These are phyloP conservation scores for Sebastes iracundus DNA, from an alignment of 2,797 vertebrate genomes.

Conservation along the genomic window DNA sequence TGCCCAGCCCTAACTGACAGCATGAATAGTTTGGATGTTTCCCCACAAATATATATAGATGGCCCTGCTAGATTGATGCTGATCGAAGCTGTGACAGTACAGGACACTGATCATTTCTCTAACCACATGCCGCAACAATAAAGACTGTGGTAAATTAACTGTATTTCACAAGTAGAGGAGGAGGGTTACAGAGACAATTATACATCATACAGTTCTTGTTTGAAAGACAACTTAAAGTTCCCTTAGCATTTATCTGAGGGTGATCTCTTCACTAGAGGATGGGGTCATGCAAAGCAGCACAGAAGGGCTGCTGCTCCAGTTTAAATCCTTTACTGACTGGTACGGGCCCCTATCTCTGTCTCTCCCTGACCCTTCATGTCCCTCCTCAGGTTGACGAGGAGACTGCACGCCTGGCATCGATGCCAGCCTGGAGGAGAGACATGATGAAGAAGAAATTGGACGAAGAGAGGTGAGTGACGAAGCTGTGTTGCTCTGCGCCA, in stretches of 20 bases:
- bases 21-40: neutral
- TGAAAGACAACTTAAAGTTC: neutral
- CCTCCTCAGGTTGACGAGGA: conserved; percentile 89
- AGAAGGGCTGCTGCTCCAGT: neutral
- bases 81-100: neutral
- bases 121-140: neutral
- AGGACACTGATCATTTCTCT: neutral
- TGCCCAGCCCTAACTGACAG: too few relatives aligned
- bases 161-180: neutral
- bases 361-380: conserved; percentile 18
- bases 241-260: neutral
- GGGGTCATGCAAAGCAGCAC: neutral
- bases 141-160: neutral
- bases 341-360: conserved; percentile 43
- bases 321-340: conserved; percentile 31
- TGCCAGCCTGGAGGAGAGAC: conserved; percentile 98
- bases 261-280: neutral
- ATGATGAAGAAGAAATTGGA: conserved; percentile 97
- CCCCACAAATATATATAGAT: neutral
- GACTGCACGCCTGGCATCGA: conserved; percentile 87
- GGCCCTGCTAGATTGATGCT: neutral
- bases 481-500: neutral
- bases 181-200: neutral
- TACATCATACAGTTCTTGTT: neutral
- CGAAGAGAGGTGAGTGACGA: conserved; percentile 90